Evolutionary conservation across 2,113 vertebrate species (phyloP), one percentile per base, ranked within the genome.

Genomic region (Salvelinus fontinalis): DNA sequence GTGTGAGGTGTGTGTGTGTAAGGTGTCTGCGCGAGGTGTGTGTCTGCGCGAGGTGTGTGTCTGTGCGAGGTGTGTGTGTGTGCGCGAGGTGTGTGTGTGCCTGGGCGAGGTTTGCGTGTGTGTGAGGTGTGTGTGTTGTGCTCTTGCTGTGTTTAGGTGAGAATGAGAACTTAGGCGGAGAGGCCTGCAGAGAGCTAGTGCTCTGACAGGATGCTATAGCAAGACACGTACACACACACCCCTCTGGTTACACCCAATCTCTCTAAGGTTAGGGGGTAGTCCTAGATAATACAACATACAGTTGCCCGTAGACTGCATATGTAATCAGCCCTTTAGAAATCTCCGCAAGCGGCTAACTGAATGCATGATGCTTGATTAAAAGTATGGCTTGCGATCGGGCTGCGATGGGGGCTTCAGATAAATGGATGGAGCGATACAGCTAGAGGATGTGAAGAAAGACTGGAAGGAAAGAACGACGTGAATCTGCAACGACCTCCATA

Each of bases 401-500:
- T 26, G 66, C 8, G n/a, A 77, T 71, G 48, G 24, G 79, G 77
- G 78, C 48, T 75, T 79, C 71, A 81, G 83, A 87, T 83, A 83
- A 83, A 85, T 83, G 18, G 29, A 9, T 13, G 31, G 20, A 2
- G 18, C 5, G 18, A n/a, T n/a, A 22, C 12, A 44, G 14, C 5
- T 24, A 77, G 48, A 71, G 81, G 71, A 86, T 79, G 75, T 82
- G 83, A 85, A 78, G 78, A 26, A 20, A 74, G 77, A 82, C 71
- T 70, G 71, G 49, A 64, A 49, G 20, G 44, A 39, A 34, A 83
- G 74, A 78, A 73, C 75, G 76, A 70, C 73, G 81, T 75, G 85
- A 87, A 82, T 90, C 86, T 76, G 73, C 85, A 89, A 90, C 84
- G 89, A 89, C 81, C 72, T 24, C 84, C 91, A 93, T 93, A 92